Evolutionary conservation across 2,797 vertebrate genomes (phyloP).

Genomic region (Rallus crepitans): DNA sequence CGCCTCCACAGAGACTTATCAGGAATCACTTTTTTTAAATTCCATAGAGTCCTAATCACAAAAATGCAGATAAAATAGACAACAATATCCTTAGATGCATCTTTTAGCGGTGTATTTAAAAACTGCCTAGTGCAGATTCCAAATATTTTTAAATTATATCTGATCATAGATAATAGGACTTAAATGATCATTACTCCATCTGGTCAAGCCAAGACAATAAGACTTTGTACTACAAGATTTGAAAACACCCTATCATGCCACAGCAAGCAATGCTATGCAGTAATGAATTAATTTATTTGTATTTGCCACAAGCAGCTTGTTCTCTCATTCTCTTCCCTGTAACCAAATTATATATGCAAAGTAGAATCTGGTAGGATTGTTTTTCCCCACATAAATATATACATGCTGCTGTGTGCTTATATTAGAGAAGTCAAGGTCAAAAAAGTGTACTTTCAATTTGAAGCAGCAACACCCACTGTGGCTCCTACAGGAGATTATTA

Average conservation of each 20-base stretch:
- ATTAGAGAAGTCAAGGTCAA: slow-evolving; percentile 57
- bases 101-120: not conserved
- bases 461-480: not conserved
- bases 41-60: not conserved
- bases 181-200: slow-evolving; percentile 44
- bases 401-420: slow-evolving; percentile 21
- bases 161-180: not conserved
- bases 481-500: not conserved
- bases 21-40: not conserved
- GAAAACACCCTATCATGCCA: slow-evolving; percentile 22
- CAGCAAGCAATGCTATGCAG: slow-evolving; percentile 51
- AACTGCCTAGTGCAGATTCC: not conserved
- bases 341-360: slow-evolving; percentile 67
- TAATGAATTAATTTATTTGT: slow-evolving; percentile 69
- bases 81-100: not conserved
- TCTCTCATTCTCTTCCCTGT: slow-evolving; percentile 60
- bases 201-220: slow-evolving; percentile 45
- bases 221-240: not conserved
- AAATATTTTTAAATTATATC: not conserved
- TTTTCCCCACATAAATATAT: slow-evolving; percentile 38
- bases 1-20: not conserved
- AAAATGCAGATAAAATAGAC: not conserved
- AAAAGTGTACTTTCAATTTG: not conserved
- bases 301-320: slow-evolving; percentile 66
- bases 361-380: slow-evolving; percentile 42